Conservation (phyloP, 2,113 vertebrate genomes). For the Turnix velox region DNA sequence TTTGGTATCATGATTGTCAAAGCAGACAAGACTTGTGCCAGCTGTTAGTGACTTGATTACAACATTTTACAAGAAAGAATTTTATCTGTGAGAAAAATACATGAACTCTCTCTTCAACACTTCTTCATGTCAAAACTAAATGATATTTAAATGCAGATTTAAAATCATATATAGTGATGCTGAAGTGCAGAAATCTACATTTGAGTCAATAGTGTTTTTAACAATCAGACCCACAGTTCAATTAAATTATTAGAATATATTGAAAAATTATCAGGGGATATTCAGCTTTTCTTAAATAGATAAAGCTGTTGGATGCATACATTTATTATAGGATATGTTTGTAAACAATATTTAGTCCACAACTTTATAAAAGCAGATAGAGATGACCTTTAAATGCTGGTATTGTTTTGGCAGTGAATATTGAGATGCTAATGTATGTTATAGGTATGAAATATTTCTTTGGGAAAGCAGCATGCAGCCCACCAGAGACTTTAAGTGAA, state of each 20-base stretch:
- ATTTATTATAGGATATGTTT: neutral
- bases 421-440: neutral
- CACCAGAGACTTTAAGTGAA: neutral
- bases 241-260: neutral
- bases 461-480: neutral
- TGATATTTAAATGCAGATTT: neutral
- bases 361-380: neutral
- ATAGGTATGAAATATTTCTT: neutral
- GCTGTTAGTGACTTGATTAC: neutral
- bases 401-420: neutral
- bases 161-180: neutral
- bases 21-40: neutral
- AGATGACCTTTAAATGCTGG: neutral
- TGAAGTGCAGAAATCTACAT: neutral
- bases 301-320: neutral
- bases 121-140: slow-evolving; percentile 2
- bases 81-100: neutral
- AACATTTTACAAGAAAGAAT: neutral
- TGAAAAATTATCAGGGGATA: neutral
- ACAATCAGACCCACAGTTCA: neutral
- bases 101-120: neutral
- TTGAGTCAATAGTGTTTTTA: neutral
- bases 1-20: neutral
- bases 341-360: neutral
- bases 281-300: neutral